These are phyloP conservation scores for Amyelois transitella DNA, from an alignment of 1,140 invertebrate species.

Conservation along the genomic window DNA sequence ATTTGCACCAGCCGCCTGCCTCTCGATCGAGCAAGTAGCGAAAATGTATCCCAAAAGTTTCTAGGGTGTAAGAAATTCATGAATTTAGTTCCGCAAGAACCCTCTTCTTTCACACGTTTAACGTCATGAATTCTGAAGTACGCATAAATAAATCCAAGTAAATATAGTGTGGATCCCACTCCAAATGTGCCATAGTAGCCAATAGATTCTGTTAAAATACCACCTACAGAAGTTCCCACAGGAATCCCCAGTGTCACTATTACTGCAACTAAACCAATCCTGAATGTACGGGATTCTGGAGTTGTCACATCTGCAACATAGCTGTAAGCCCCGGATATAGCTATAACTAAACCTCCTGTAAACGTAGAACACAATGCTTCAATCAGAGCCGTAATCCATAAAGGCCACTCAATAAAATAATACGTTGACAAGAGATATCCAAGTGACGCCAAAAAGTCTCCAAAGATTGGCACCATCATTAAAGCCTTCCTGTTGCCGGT, in stretches of 20 bases:
- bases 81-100: conserved; percentile 31
- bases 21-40: conserved; percentile 55
- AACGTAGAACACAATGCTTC: conserved; percentile 73
- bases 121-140: conserved; percentile 51
- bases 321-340: conserved; percentile 75
- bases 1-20: conserved; percentile 48
- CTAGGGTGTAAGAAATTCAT: conserved; percentile 62
- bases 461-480: conserved; percentile 74
- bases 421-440: conserved; percentile 73
- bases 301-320: conserved; percentile 76
- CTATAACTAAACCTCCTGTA: conserved; percentile 70
- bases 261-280: conserved; percentile 74
- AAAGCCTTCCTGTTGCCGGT: conserved; percentile 76
- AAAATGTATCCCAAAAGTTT: conserved; percentile 66
- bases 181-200: conserved; percentile 69
- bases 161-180: conserved; percentile 41
- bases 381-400: conserved; percentile 71
- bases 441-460: conserved; percentile 63
- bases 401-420: conserved; percentile 71
- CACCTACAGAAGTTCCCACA: conserved; percentile 62
- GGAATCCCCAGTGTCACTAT: conserved; percentile 69
- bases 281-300: conserved; percentile 72
- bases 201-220: conserved; percentile 54
- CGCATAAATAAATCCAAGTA: conserved; percentile 52
- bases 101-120: conserved; percentile 30